Conservation (phyloP, 2,113 vertebrate species). For the Tretioscincus oriximinensis region DNA sequence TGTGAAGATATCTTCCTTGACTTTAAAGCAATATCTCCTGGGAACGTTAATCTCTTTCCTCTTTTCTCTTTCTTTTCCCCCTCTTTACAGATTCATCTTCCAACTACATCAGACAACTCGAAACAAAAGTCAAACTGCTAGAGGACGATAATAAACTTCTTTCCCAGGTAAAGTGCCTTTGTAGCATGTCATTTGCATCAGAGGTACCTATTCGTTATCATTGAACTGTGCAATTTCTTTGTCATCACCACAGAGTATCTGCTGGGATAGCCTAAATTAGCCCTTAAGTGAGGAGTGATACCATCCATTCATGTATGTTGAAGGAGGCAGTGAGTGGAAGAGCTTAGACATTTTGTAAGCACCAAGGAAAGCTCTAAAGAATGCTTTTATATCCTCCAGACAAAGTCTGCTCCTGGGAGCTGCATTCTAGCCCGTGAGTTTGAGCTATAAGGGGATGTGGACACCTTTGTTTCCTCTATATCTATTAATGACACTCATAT, state of each 20-base stretch:
- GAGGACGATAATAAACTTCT: conserved; percentile 90
- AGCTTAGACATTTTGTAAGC: too few relatives aligned
- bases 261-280: not conserved
- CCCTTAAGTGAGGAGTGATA: not conserved
- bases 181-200: not conserved
- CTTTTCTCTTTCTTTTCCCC: conserved; percentile 13
- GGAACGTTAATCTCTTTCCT: conserved; percentile 22
- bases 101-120: conserved; percentile 91
- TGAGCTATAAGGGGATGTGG: too few relatives aligned
- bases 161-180: conserved; percentile 82
- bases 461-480: too few relatives aligned
- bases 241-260: not conserved
- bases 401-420: too few relatives aligned
- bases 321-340: too few relatives aligned
- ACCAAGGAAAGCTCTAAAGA: too few relatives aligned
- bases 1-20: conserved; percentile 20
- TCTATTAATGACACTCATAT: too few relatives aligned
- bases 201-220: not conserved
- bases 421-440: too few relatives aligned
- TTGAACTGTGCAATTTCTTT: not conserved
- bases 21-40: conserved; percentile 13
- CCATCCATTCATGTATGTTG: too few relatives aligned
- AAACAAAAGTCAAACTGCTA: conserved; percentile 90
- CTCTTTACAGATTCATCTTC: conserved; percentile 84
- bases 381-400: too few relatives aligned